Percentiles rank a stretch among this genome's conserved stretches.
phyloP scores from a whole-genome alignment of 2,797 vertebrate species.

The Ataeniobius toweri region DNA sequence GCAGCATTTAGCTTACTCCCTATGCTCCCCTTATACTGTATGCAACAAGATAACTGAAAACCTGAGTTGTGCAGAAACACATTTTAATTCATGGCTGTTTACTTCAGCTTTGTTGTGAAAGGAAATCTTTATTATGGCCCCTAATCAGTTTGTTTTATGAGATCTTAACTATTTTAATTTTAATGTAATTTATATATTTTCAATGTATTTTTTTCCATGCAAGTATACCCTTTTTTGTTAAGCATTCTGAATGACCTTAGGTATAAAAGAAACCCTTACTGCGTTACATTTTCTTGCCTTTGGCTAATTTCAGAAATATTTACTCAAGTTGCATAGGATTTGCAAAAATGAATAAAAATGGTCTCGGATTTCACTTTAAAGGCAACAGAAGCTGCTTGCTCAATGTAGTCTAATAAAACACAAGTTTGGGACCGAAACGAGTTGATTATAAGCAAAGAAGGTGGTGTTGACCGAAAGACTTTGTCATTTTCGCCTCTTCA shows the following conservation, averaged over 20 bases:
- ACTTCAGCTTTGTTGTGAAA: too few species aligned
- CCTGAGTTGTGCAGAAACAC: too few species aligned
- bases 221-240: background rate
- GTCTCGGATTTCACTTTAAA: background rate
- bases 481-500: constrained; percentile 22
- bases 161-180: background rate
- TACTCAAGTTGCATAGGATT: background rate
- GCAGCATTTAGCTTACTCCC: too few species aligned
- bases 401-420: background rate
- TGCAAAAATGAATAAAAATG: background rate
- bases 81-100: too few species aligned
- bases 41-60: too few species aligned
- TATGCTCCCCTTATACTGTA: too few species aligned
- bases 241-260: background rate
- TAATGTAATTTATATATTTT: background rate
- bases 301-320: background rate
- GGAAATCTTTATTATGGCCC: too few species aligned
- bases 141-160: background rate
- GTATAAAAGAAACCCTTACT: background rate
- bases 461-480: constrained; percentile 67
- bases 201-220: background rate
- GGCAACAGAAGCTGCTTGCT: background rate
- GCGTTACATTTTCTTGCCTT: background rate
- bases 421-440: constrained; percentile 8
- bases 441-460: constrained; percentile 67